A percentile compares a stretch with the other conserved stretches of the same genome.
phyloP scores from a whole-genome alignment of 1,140 invertebrate genomes.

The Hyphantria cunea region DNA sequence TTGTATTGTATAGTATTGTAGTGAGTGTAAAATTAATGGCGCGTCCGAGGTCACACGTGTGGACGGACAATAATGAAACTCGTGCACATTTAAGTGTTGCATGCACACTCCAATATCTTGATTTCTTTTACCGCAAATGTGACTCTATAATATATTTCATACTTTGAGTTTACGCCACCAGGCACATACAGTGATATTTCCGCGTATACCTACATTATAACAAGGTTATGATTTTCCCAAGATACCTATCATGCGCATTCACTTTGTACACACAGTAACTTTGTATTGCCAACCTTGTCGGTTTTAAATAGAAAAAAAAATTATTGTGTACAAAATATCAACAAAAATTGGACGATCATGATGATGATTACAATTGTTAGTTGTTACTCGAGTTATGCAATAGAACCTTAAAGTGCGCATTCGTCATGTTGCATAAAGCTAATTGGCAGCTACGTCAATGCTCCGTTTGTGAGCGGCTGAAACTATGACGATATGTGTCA shows the following conservation, averaged over 20 bases:
- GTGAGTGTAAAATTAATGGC: slow-evolving; percentile 29
- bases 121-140: slow-evolving; percentile 47
- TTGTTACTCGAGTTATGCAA: background rate
- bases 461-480: no score
- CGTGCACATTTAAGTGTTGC: slow-evolving; percentile 48
- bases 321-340: no score
- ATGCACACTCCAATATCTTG: slow-evolving; percentile 36
- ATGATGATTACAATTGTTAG: background rate
- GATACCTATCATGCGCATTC: no score
- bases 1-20: background rate
- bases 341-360: no score
- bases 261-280: no score
- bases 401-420: slow-evolving; percentile 32
- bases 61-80: slow-evolving; percentile 48
- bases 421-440: slow-evolving; percentile 50
- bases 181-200: slow-evolving; percentile 20
- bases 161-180: background rate
- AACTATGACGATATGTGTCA: no score
- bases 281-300: no score
- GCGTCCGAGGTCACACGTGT: slow-evolving; percentile 59
- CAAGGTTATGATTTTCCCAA: background rate
- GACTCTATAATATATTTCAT: slow-evolving; percentile 41
- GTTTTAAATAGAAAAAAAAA: no score
- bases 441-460: slow-evolving; percentile 28
- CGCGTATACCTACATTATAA: slow-evolving; percentile 10